Evolutionary conservation across 64 coral and sea anemone genomes (phyloP).

Genomic region (Platygyra sinensis): DNA sequence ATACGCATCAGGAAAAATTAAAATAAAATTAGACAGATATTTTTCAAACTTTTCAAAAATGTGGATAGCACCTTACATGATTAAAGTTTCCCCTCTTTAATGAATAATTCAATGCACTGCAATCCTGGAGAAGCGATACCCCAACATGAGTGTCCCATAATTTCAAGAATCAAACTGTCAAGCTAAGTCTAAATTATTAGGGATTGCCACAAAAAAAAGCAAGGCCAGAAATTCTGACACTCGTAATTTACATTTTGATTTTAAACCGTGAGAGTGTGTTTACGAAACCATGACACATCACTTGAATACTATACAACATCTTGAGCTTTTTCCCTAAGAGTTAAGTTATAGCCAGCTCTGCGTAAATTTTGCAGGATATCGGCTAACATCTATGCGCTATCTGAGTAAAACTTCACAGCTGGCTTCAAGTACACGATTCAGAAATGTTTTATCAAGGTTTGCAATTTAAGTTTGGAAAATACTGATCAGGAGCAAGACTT

Average conservation of each 20-base stretch:
- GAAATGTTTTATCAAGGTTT: no score
- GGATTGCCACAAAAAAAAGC: background rate
- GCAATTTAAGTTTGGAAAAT: no score
- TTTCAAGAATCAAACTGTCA: background rate
- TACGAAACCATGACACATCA: background rate
- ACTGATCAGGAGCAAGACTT: no score
- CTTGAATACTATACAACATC: background rate
- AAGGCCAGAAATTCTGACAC: background rate
- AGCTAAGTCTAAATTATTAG: background rate
- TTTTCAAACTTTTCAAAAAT: background rate
- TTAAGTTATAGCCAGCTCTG: background rate
- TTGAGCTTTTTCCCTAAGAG: background rate
- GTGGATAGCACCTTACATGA: background rate
- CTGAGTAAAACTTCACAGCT: no score
- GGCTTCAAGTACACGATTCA: no score
- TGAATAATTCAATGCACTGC: constrained; percentile 2
- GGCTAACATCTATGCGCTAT: no score
- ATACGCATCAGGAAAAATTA: background rate
- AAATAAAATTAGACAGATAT: background rate
- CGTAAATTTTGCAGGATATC: background rate
- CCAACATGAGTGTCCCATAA: background rate
- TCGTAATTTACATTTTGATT: background rate
- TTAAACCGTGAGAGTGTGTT: background rate
- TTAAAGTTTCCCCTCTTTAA: background rate
- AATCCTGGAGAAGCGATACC: background rate